A percentile compares a stretch with the other conserved stretches of the same genome.
Conservation (phyloP, 2,888 invertebrate species). For the Orthosia cruda region DNA sequence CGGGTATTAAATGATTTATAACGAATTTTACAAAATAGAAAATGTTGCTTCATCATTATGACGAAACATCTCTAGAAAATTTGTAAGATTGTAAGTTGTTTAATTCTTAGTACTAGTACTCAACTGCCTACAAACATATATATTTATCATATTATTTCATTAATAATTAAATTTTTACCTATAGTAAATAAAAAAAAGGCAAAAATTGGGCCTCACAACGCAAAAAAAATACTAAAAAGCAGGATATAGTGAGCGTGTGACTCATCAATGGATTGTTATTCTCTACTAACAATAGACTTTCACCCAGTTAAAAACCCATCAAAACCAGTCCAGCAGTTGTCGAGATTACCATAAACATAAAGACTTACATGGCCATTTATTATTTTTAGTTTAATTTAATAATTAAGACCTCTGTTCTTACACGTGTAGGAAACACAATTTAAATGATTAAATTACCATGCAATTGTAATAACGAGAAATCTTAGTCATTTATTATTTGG, state of each 20-base stretch:
- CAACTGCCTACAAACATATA: not conserved
- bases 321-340: conserved; percentile 44
- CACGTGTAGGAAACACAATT: conserved; percentile 57
- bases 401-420: conserved; percentile 60
- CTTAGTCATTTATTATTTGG: conserved; percentile 71
- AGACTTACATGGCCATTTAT: conserved; percentile 43
- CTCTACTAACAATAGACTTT: conserved; percentile 45
- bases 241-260: not conserved
- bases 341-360: conserved; percentile 41
- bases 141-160: not conserved
- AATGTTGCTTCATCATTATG: conserved; percentile 19
- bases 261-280: conserved; percentile 1
- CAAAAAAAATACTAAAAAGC: not conserved
- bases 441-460: conserved; percentile 66
- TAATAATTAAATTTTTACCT: no score
- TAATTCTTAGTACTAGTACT: not conserved
- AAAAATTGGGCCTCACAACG: no score
- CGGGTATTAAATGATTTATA: conserved; percentile 26
- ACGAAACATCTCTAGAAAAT: conserved; percentile 6
- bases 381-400: conserved; percentile 50
- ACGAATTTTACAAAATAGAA: conserved; percentile 6
- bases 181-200: no score
- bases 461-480: conserved; percentile 67
- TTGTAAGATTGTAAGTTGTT: not conserved
- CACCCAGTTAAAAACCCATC: conserved; percentile 37